phyloP scores from a whole-genome alignment of 1,140 invertebrate genomes.

The Philaenus spumarius region DNA sequence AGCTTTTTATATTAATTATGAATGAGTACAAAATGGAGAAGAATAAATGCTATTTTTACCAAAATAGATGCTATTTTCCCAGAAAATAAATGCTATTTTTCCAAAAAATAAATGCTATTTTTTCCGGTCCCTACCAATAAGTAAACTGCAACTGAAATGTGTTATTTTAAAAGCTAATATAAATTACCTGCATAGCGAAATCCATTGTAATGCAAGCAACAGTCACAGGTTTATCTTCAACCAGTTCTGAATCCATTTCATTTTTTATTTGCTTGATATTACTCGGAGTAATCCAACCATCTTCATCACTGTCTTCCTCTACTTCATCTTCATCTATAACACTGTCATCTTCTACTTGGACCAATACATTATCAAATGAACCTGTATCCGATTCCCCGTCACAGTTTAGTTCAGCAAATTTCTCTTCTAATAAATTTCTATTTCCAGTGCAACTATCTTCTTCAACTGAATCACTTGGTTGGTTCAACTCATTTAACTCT shows the following conservation, averaged over 20 bases:
- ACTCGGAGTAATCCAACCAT: constrained; percentile 83
- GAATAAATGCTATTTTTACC: no score
- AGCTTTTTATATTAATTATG: no score
- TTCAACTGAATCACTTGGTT: constrained; percentile 23
- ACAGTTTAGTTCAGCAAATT: constrained; percentile 39
- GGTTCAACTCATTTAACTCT: constrained; percentile 16
- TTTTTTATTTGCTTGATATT: constrained; percentile 73
- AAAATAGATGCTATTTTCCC: no score
- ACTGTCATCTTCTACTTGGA: constrained; percentile 30
- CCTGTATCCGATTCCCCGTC: constrained; percentile 35
- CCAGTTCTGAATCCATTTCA: constrained; percentile 51
- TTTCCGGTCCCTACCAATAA: no score
- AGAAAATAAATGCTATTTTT: no score
- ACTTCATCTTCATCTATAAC: constrained; percentile 25
- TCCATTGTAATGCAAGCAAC: constrained; percentile 94
- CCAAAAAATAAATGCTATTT: no score
- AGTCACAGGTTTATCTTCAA: constrained; percentile 54
- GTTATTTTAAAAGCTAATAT: no score
- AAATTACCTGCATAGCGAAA: constrained; percentile 80
- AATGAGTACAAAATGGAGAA: no score
- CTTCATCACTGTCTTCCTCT: constrained; percentile 52
- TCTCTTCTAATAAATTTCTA: constrained; percentile 35
- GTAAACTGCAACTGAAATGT: no score
- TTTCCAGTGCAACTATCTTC: constrained; percentile 27
- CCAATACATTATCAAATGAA: constrained; percentile 39